Conservation (phyloP, 2,888 invertebrate genomes). For the Drosophila parthenogenetica region DNA sequence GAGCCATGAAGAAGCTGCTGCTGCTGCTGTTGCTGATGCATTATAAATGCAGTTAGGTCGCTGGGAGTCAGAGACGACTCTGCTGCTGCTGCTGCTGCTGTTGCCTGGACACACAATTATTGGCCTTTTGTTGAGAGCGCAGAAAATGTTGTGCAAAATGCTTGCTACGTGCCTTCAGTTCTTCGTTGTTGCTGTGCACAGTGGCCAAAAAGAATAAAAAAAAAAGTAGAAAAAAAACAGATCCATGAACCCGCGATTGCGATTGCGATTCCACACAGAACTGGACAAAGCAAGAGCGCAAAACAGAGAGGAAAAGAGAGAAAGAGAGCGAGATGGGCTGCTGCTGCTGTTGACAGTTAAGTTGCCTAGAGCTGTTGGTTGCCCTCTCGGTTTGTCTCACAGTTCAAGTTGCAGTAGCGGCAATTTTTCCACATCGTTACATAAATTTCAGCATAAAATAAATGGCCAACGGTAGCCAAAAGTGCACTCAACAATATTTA, state of each 20-base stretch:
- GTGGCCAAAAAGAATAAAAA: slow-evolving; percentile 42
- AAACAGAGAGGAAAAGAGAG: slow-evolving; percentile 11
- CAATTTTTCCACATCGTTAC: slow-evolving; percentile 80
- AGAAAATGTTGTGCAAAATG: slow-evolving; percentile 76
- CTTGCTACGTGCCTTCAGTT: slow-evolving; percentile 74
- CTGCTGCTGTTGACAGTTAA: slow-evolving; percentile 52
- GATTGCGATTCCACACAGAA: slow-evolving; percentile 21
- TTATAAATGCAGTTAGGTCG: slow-evolving; percentile 75
- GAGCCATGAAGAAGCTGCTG: slow-evolving; percentile 77
- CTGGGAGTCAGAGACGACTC: slow-evolving; percentile 48
- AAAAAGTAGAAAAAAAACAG: slow-evolving; percentile 34
- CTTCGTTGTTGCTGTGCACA: slow-evolving; percentile 49
- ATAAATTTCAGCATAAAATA: slow-evolving; percentile 77
- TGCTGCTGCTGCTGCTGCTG: slow-evolving; percentile 13
- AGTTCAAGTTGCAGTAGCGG: slow-evolving; percentile 60
- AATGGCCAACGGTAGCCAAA: slow-evolving; percentile 79
- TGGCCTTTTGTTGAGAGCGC: slow-evolving; percentile 68
- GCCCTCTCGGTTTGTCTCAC: slow-evolving; percentile 10
- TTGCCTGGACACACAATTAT: slow-evolving; percentile 57
- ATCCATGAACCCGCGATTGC: slow-evolving; percentile 76
- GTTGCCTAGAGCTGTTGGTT: slow-evolving; percentile 25
- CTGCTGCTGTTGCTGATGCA: slow-evolving; percentile 59
- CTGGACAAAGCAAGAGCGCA: slow-evolving; percentile 12
- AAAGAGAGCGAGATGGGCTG: background rate
- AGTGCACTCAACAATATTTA: slow-evolving; percentile 80